Evolutionary conservation across 1,140 invertebrate genomes (phyloP), one percentile per base, ranked within the genome.

Genomic region (Telenomus remus): DNA sequence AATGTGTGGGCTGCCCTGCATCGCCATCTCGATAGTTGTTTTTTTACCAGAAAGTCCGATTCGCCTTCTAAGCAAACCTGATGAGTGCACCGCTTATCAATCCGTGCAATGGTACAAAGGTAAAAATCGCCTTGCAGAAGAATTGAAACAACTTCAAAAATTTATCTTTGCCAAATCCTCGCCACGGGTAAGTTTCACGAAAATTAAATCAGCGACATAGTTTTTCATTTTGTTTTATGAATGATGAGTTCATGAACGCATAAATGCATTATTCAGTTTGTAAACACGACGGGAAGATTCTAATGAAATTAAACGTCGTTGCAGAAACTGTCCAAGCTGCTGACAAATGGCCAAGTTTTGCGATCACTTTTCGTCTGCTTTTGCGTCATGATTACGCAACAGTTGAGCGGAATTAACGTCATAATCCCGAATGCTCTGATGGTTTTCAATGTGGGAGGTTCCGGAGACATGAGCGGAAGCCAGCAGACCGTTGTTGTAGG

Each of bases 321-420:
- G 27, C 68, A 82, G 78, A 42, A 53, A 1, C 49, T 60, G 0
- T 15, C 47, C 2, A 66, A 66, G 61, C 9, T 79, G 33, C 0
- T 86, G 37, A 80, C 57, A 34, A 84, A 83, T 42, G 50, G 55
- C 0, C 60, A 77, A 42, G 76, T 85, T 13, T 39, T 72, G 47
- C 92, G 92, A 80, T 92, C 92, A 0, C 82, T 96, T 14, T 76
- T 91, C 6, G 92, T 95, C 16, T 92, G 91, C 59, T 87, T 94
- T 65, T 90, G 90, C 13, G 86, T 96, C 0, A 95, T 96, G 91
- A 84, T 94, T 56, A 92, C 94, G 80, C 95, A 96, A 80, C 95
- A 96, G 84, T 87, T 96, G 44, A 93, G 92, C 66, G 94, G 95
- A 34, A 94, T 96, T 49, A 96, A 95, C 79, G 93, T 93, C 4